phyloP scores from a whole-genome alignment of 2,797 vertebrate species.

The Chelon labrosus region DNA sequence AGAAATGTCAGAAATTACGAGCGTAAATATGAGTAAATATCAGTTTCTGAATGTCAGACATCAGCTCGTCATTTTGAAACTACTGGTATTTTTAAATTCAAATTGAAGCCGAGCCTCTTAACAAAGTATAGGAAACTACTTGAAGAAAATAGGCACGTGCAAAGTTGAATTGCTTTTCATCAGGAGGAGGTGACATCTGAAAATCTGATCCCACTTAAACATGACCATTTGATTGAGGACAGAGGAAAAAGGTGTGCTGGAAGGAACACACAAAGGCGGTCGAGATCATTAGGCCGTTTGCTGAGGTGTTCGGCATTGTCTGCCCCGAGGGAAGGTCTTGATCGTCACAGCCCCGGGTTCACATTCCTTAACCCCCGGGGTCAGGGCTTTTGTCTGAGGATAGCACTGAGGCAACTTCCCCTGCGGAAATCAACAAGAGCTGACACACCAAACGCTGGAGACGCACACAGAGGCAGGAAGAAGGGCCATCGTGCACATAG shows the following conservation, averaged over 20 bases:
- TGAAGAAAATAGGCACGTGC: not conserved
- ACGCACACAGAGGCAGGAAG: constrained; percentile 73
- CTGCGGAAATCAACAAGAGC: constrained; percentile 77
- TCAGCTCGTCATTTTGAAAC: not conserved
- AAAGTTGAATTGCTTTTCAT: constrained; percentile 1
- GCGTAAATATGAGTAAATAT: not conserved
- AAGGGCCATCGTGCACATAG: constrained; percentile 50
- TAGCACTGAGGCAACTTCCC: constrained; percentile 81
- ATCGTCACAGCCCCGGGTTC: constrained; percentile 80
- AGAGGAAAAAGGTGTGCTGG: constrained; percentile 22
- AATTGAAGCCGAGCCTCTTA: not conserved
- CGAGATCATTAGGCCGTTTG: constrained; percentile 71
- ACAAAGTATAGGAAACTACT: not conserved
- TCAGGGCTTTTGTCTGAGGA: constrained; percentile 84
- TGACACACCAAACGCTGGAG: constrained; percentile 66
- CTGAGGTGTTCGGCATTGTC: constrained; percentile 74
- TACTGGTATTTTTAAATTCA: not conserved
- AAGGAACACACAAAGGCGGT: constrained; percentile 42
- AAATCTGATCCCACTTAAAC: constrained; percentile 24
- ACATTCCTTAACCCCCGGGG: constrained; percentile 84
- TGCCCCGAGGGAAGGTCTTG: constrained; percentile 76
- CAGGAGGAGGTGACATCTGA: constrained; percentile 12
- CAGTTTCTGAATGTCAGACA: constrained; percentile 3
- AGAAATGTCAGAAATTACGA: not conserved
- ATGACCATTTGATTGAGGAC: constrained; percentile 24